Conservation (phyloP, 35 echinoderm and acorn worm genomes). For the Diadema setosum region DNA sequence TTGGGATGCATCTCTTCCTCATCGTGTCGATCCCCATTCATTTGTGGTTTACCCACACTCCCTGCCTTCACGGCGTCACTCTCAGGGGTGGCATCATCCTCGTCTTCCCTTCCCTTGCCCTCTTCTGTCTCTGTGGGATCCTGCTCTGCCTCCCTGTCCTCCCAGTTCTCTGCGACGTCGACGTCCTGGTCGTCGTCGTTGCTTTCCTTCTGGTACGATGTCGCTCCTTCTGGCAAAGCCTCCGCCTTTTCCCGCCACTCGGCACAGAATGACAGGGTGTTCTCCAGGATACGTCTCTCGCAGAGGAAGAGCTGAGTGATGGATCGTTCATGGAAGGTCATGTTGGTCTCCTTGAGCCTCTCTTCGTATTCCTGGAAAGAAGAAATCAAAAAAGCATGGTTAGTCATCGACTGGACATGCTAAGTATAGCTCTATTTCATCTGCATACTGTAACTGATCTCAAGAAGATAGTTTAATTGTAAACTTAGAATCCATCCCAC, state of each 20-base stretch:
- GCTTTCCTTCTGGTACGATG: not conserved
- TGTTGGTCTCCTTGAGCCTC: not conserved
- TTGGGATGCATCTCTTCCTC: not conserved
- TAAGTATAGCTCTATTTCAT: no score
- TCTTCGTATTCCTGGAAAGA: constrained; percentile 50
- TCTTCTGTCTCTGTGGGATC: not conserved
- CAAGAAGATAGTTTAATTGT: no score
- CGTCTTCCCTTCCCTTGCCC: not conserved
- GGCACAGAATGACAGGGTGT: constrained; percentile 52
- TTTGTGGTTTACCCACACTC: no score
- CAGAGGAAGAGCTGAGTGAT: constrained; percentile 46
- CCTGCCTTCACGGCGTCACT: no score
- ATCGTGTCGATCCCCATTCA: not conserved
- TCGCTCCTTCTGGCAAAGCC: constrained; percentile 49
- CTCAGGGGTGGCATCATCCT: not conserved
- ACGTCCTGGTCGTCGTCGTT: not conserved
- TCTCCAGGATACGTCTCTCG: constrained; percentile 73
- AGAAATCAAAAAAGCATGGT: not conserved
- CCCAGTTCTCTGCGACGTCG: constrained; percentile 14
- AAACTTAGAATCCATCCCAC: no score
- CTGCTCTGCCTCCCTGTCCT: constrained; percentile 38
- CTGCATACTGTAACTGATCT: no score
- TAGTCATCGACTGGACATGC: no score
- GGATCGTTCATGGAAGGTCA: constrained; percentile 32
- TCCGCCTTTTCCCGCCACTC: constrained; percentile 20